Evolutionary conservation across 2,797 vertebrate genomes (phyloP).

Genomic region (Pipistrellus nathusii): DNA sequence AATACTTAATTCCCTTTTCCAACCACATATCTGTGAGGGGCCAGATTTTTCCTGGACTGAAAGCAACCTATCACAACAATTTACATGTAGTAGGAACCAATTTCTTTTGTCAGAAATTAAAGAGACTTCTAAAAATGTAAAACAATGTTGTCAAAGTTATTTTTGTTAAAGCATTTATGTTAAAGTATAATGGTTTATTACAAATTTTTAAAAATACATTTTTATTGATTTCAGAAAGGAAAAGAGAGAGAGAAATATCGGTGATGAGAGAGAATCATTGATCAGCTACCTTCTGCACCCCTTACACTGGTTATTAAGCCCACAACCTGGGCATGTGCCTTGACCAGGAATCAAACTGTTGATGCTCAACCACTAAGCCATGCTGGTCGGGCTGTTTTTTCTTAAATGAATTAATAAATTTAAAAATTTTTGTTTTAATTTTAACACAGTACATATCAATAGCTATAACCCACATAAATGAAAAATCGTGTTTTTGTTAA

Average conservation of each 20-base stretch:
- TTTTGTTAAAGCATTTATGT: neutral
- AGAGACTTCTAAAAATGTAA: neutral
- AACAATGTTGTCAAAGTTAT: neutral
- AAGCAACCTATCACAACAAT: neutral
- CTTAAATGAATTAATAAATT: slow-evolving; percentile 28
- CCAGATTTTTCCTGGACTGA: slow-evolving; percentile 22
- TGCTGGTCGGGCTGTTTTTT: neutral
- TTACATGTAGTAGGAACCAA: neutral
- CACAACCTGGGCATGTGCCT: no score
- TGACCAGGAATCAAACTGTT: no score
- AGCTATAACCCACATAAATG: neutral
- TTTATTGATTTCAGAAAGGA: no score
- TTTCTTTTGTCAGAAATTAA: slow-evolving; percentile 11
- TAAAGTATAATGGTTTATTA: neutral
- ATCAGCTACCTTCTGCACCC: no score
- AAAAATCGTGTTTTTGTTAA: slow-evolving; percentile 25
- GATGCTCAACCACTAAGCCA: no score
- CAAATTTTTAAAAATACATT: neutral
- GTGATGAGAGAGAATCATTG: no score
- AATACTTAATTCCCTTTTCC: neutral
- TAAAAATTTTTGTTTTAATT: neutral
- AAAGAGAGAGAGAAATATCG: no score
- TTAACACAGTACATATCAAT: neutral
- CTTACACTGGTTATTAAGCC: no score
- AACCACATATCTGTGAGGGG: neutral